Evolutionary conservation across 2,797 vertebrate species (phyloP).

Genomic region (Pseudochromis fuscus): DNA sequence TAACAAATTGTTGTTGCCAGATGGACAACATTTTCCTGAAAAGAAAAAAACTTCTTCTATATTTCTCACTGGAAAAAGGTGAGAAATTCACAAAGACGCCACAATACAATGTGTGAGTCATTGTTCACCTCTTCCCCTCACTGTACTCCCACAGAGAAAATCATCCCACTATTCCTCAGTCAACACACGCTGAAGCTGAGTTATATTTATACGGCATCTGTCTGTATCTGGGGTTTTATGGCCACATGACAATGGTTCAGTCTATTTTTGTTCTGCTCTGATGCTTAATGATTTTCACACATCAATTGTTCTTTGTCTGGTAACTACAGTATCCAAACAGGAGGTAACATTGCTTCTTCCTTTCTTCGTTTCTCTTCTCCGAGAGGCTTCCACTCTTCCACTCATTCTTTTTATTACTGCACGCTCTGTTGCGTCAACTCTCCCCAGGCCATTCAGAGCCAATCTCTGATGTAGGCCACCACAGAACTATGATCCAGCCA

Average conservation of each 20-base stretch:
- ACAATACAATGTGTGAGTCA: constrained; percentile 12
- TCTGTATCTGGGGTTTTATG: constrained; percentile 13
- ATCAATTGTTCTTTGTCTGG: neutral
- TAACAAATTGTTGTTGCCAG: neutral
- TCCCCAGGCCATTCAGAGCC: constrained; percentile 29
- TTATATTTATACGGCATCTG: constrained; percentile 8
- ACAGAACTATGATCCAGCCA: neutral
- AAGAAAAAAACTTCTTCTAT: neutral
- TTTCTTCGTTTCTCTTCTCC: neutral
- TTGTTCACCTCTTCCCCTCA: constrained; percentile 3
- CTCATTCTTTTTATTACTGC: constrained; percentile 7
- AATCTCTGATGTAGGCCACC: constrained; percentile 37
- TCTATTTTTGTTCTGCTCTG: constrained; percentile 8
- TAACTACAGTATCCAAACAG: neutral
- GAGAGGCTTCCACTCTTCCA: neutral
- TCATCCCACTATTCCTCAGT: accelerated
- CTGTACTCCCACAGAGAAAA: constrained; percentile 5
- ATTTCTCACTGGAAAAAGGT: neutral
- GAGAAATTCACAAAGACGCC: neutral
- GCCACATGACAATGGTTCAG: neutral
- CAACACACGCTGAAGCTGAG: neutral
- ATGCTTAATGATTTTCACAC: constrained; percentile 16
- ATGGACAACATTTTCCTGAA: constrained; percentile 24
- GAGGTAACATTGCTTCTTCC: accelerated
- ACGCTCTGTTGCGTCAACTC: constrained; percentile 15